Evolutionary conservation across 2,888 invertebrate genomes (phyloP).

Genomic region (Helobdella robusta): DNA sequence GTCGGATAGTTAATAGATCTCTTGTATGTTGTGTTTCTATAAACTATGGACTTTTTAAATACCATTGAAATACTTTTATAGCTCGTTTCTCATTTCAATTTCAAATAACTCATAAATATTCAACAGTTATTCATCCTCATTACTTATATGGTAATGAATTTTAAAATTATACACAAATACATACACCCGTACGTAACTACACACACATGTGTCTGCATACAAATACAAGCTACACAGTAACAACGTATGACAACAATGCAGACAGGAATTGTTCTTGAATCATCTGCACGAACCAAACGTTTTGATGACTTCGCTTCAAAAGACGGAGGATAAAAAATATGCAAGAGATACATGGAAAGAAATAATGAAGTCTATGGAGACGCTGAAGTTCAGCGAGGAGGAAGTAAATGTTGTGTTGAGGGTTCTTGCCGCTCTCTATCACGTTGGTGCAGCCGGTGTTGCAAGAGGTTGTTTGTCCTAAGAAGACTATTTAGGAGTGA

Average conservation of each 20-base stretch:
- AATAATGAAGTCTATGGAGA: constrained; percentile 12
- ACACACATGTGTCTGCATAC: no score
- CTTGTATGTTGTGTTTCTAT: no score
- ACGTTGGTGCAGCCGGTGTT: constrained; percentile 26
- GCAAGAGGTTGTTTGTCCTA: background rate
- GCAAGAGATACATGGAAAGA: constrained; percentile 12
- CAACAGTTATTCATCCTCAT: no score
- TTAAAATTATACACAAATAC: no score
- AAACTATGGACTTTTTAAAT: no score
- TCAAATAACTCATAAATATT: no score
- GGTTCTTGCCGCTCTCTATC: constrained; percentile 21
- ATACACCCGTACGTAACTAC: background rate
- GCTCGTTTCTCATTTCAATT: no score
- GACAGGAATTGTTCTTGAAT: constrained; percentile 14
- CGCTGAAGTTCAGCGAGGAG: constrained; percentile 6
- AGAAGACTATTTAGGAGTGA: no score
- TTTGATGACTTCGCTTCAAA: constrained; percentile 18
- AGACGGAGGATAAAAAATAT: background rate
- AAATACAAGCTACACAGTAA: background rate
- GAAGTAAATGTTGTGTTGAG: constrained; percentile 11
- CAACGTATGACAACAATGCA: background rate
- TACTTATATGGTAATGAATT: no score
- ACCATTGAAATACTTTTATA: no score
- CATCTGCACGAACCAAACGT: constrained; percentile 17
- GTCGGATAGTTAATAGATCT: no score